Evolutionary conservation across 2,888 invertebrate species (phyloP), one percentile per base, ranked within the genome.

Genomic region (Oligia latruncula): DNA sequence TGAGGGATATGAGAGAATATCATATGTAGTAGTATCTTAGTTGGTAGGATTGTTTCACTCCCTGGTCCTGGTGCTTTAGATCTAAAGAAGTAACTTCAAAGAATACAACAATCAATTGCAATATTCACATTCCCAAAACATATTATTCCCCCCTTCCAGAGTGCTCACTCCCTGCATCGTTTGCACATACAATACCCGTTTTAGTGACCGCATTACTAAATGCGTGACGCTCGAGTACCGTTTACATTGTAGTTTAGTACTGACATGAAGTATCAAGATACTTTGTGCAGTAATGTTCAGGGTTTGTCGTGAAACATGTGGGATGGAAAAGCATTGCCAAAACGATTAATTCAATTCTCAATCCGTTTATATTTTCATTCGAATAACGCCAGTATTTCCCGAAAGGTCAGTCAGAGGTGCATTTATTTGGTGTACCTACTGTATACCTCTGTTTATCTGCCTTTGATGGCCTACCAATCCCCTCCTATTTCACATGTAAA

Each of bases 231-330:
- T 35, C 49, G 73, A 68, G 52, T 58, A 9, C 29, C 71, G 76
- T 86, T 73, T 83, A 85, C 80, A 83, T 74, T 83, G 85, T 87
- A 35, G 23, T 85, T 84, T 85, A 71, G 49, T 74, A 35, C 66
- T 43, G 43, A 65, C 40, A 68, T 77, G 71, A 43, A 80, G 65
- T 71, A 77, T 49, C 60, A 52, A 71, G 40, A n/a, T 73, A 66
- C 74, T 64, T 71, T 85, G 83, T 78, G n/a, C 46, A 62, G 2
- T 3, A 23, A 40, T 55, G 67, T 35, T 35, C 60, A 65, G 43
- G n/a, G 15, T 29, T 66, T 78, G 66, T 73, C 87, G 46, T 52
- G 15, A 52, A 73, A 64, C 4, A 40, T 71, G 40, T 75, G 29
- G 70, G 29, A 58, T 35, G 62, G 40, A 70, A 70, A 6, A 43